Evolutionary conservation across 1,140 invertebrate genomes (phyloP), one percentile per base, ranked within the genome.

Genomic region (Rhagoletis pomonella): DNA sequence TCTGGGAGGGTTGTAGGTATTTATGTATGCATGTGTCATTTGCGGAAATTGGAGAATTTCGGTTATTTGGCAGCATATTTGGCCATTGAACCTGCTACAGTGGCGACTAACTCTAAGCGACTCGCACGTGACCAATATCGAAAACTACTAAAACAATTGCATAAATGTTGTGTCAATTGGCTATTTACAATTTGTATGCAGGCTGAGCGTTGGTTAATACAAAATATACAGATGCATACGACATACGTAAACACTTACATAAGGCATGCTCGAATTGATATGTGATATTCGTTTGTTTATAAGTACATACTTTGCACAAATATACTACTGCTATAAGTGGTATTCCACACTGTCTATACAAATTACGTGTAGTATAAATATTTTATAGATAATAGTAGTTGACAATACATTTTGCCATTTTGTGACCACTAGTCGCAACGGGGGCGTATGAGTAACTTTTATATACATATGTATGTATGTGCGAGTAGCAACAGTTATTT

Each of bases 131-230:
- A 81, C 73, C 50, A 81, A 81, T 55, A 81, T 29, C 19, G n/a
- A 29, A 55, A 81, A 19, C 47, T 50, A 81, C 73, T 58, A 81
- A 81, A 81, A 81, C 73, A 81, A 55, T 81, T 81, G 73, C 19
- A 81, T 81, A 55, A 81, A 55, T 29, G 73, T 58, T 81, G 44
- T 58, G 73, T 29, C 73, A 81, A 81, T 81, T 81, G 73, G 50
- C 73, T 81, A 81, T 81, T 81, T 55, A 81, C 73, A 81, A 81
- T 81, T 81, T 81, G 73, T 58, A 19, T 29, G 47, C 19, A 81
- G 47, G 47, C n/a, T n/a, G 73, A 12, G 47, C 50, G 17, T 4
- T 58, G 50, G 44, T 9, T 29, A 73, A 17, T 55, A 47, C 44
- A 5, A 55, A 5, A 55, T 10, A 55, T 2, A 55, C 50, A 55